Base-by-base conservation (phyloP, 1,140 invertebrate species). In the Hylyphantes graminicola region DNA sequence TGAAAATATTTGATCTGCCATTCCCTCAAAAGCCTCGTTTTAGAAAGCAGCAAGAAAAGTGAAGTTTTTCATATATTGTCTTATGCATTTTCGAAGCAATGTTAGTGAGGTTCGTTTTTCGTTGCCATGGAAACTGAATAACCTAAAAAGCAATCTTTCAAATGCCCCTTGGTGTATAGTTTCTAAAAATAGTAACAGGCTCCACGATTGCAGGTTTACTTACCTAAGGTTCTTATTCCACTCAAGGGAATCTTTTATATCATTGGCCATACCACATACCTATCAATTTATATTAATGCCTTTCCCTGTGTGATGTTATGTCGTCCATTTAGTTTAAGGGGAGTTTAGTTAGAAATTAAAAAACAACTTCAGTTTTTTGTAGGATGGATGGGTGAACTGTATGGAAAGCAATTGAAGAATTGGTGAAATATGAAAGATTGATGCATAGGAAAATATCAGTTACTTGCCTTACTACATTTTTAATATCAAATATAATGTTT, bases 121-220 rank as follows among this genome's bases (percentile, higher is more conserved):
- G 70, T 73, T 73, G 53, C 70, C 15, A 73, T 74, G 21, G 72
- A 12, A 74, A 74, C 72, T 57, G 35, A 74, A 74, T 74, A 74
- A 74, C 72, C 51, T 74, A 11, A 70, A 74, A 65, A 74, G 72
- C 54, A 74, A 48, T 74, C 72, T 74, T 74, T 74, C 53, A 74
- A 74, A 74, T 74, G 51, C 54, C 50, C 72, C 19, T 57, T 59
- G 72, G 72, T 57, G 54, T 74, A 74, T 74, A 74, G 72, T 74
- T 57, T 55, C 72, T 74, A 74, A 57, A 74, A 74, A 74, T 74
- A 74, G 72, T 21, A 59, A 48, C 9, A 57, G 54, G 57, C 17
- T 6, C 35, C 11, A 57, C 72, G 11, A 74, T 57, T 7, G 19
- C 0, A 59, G 57, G 17, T 74, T 17, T 17, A 51, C 50, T 17